These are phyloP conservation scores for Catocala nupta DNA, from an alignment of 2,888 invertebrate genomes.

Conservation along the genomic window DNA sequence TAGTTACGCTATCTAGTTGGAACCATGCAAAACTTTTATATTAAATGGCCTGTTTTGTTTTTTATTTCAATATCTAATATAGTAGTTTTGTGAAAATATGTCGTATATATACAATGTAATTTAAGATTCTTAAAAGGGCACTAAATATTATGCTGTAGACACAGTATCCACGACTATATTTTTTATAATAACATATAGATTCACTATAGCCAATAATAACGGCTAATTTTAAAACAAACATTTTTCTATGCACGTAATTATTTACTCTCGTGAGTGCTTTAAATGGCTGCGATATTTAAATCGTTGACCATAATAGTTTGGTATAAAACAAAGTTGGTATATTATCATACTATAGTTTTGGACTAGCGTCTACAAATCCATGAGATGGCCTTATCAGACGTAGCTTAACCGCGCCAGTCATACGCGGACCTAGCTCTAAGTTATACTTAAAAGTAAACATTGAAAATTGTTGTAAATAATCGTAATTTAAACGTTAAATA, in stretches of 20 bases:
- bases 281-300: background rate
- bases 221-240: no score
- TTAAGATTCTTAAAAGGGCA: no score
- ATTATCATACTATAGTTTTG: background rate
- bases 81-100: no score
- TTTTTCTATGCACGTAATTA: no score
- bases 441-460: constrained; percentile 21
- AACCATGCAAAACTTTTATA: background rate
- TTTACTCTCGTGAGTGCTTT: background rate
- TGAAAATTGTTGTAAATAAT: constrained; percentile 58
- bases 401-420: constrained; percentile 19
- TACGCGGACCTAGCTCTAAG: constrained; percentile 18
- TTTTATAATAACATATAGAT: no score
- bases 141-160: no score
- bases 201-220: no score
- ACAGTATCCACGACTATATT: no score
- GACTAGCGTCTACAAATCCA: background rate
- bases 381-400: constrained; percentile 18
- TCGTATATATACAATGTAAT: no score
- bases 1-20: constrained; percentile 27
- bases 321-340: background rate
- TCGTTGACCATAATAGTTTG: constrained; percentile 3
- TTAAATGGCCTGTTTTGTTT: no score
- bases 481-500: constrained; percentile 43
- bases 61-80: no score